Evolutionary conservation across 1,140 invertebrate species (phyloP), one percentile per base, ranked within the genome.

Genomic region (Drosophila pruinosa): DNA sequence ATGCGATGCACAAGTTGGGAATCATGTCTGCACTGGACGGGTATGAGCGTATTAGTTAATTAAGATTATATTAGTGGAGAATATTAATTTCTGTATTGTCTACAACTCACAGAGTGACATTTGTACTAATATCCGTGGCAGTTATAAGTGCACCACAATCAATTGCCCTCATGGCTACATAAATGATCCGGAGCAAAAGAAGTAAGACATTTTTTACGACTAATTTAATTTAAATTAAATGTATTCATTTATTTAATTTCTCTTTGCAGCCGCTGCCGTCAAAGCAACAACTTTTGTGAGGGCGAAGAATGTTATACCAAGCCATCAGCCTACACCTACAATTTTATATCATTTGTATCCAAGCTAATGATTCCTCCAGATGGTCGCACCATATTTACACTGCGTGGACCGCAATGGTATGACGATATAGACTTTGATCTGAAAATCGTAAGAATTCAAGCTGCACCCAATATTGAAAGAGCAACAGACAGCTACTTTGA

Each of bases 121-220:
- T 22, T 99, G 98, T 89, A 94, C 98, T 54, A 99, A 99, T 91
- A 97, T 95, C 0, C 92, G 96, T 45, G 98, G 98, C 0, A 94
- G 96, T 65, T 97, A 94, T 90, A 95, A 96, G 71, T 99, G 98
- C 89, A 96, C 97, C 56, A 92, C 92, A 5, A 96, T 99, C 45
- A 93, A 93, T 22, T 99, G 98, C 91, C 98, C 98, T 0, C 59
- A 92, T 0, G 95, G 96, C 31, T 99, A 98, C 90, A 91, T 94
- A 0, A 93, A 93, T 56, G 96, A 97, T 80, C 92, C 90, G 0
- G 92, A 94, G 15, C 94, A 94, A 72, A 95, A 94, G 90, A 96
- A 97, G 97, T 97, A 93, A 93, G 93, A 48, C 7, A 31, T 6
- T 19, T 26, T 38, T 28, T 2, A 22, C 28, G 14, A n/a, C 1